A percentile compares a stretch with the other conserved stretches of the same genome.
phyloP scores from a whole-genome alignment of 2,888 invertebrate genomes.

The Phrixothrix hirtus region DNA sequence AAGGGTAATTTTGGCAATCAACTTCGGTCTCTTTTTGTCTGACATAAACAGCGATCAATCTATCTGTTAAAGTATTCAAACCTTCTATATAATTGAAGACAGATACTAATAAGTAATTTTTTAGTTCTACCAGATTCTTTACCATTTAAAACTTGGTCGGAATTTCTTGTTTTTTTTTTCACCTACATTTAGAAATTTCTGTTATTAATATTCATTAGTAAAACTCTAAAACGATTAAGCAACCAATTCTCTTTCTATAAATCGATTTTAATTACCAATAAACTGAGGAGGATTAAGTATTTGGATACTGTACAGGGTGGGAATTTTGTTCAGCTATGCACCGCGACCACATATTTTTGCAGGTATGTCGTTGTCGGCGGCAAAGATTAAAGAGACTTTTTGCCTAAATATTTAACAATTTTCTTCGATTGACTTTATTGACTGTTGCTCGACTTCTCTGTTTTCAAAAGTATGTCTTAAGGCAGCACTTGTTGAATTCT shows the following conservation, averaged over 20 bases:
- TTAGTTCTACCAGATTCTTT: too few relatives aligned
- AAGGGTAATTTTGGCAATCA: conserved; percentile 51
- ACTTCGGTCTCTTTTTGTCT: conserved; percentile 43
- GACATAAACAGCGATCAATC: conserved; percentile 42
- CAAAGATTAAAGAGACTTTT: conserved; percentile 40
- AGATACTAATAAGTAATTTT: conserved; percentile 29
- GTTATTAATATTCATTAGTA: neutral
- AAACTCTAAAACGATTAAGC: neutral
- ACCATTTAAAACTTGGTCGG: too few relatives aligned
- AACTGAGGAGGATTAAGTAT: conserved; percentile 10
- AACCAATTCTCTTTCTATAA: neutral
- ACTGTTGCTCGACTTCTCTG: conserved; percentile 30
- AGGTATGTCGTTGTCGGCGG: conserved; percentile 37
- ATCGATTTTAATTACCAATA: conserved; percentile 14
- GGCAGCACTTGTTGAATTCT: conserved; percentile 1
- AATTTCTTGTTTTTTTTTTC: too few relatives aligned
- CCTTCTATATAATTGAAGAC: conserved; percentile 29
- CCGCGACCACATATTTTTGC: conserved; percentile 41
- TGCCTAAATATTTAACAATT: conserved; percentile 39
- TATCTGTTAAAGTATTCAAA: conserved; percentile 39
- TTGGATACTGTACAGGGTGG: conserved; percentile 36
- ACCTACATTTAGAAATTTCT: too few relatives aligned
- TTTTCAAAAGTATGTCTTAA: conserved; percentile 2
- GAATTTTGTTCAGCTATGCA: conserved; percentile 39
- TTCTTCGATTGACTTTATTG: conserved; percentile 45